phyloP scores from a whole-genome alignment of 2,797 vertebrate genomes.

The Sebastes glaucus region DNA sequence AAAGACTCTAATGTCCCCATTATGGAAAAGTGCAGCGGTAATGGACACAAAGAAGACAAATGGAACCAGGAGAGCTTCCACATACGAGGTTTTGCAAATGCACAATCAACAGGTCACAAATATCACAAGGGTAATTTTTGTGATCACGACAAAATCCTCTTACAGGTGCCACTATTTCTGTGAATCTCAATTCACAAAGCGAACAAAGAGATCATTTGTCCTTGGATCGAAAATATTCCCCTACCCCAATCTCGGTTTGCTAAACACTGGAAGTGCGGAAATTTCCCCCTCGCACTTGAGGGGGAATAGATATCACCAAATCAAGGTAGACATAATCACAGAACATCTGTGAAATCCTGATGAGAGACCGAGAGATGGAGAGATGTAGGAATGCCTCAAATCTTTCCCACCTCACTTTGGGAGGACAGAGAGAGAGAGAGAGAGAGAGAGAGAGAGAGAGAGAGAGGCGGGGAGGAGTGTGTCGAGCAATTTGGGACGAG shows the following conservation, averaged over 20 bases:
- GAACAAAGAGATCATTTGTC: constrained; percentile 50
- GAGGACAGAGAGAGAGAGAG: neutral
- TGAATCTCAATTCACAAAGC: constrained; percentile 40
- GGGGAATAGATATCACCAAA: constrained; percentile 34
- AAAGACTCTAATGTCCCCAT: constrained; percentile 73
- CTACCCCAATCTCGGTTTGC: neutral
- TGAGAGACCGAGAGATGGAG: constrained; percentile 48
- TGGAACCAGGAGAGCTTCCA: constrained; percentile 33
- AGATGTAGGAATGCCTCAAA: constrained; percentile 35
- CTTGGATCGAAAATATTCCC: constrained; percentile 12
- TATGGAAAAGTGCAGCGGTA: constrained; percentile 63
- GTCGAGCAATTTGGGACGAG: constrained; percentile 55
- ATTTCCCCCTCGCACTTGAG: constrained; percentile 6
- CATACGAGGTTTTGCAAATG: constrained; percentile 61
- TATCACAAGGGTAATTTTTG: constrained; percentile 25
- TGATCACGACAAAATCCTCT: constrained; percentile 30
- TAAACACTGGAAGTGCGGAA: constrained; percentile 11
- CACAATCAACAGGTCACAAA: constrained; percentile 63
- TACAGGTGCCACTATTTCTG: constrained; percentile 41
- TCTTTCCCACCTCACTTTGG: constrained; percentile 37
- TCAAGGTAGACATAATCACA: constrained; percentile 55
- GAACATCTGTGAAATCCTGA: constrained; percentile 64
- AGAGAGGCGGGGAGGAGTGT: constrained; percentile 9
- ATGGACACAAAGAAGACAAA: constrained; percentile 68
- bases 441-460: neutral